Percentiles rank a stretch among this genome's conserved stretches.
Conservation (phyloP, 2,888 invertebrate species). For the Plagodis pulveraria region DNA sequence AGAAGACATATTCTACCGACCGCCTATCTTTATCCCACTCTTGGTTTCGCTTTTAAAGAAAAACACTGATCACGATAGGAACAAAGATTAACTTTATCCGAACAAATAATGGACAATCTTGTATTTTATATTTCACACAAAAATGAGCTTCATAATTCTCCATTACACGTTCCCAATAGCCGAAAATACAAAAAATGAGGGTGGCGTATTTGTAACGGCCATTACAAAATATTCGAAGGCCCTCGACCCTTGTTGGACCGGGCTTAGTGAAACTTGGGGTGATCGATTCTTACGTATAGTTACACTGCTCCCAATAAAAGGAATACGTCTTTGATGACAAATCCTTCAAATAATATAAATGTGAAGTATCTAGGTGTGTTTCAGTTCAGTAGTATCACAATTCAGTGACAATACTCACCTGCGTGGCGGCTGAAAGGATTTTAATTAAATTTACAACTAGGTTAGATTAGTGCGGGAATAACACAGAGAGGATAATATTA, state of each 20-base stretch:
- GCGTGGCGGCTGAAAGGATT: too few relatives aligned
- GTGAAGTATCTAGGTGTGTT: too few relatives aligned
- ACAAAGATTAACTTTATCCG: slow-evolving; percentile 9
- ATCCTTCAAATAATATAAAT: too few relatives aligned
- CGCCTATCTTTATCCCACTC: too few relatives aligned
- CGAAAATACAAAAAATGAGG: slow-evolving; percentile 51
- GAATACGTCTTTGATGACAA: slow-evolving; percentile 12
- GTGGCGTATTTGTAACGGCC: slow-evolving; percentile 58
- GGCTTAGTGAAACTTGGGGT: slow-evolving; percentile 60
- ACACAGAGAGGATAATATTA: too few relatives aligned
- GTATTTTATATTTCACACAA: slow-evolving; percentile 36
- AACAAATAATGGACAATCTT: slow-evolving; percentile 18
- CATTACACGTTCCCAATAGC: slow-evolving; percentile 53
- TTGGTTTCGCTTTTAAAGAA: background rate
- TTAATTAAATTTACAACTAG: too few relatives aligned
- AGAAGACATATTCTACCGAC: background rate
- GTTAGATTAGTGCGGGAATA: too few relatives aligned
- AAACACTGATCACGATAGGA: slow-evolving; percentile 4
- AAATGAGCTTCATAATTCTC: slow-evolving; percentile 45
- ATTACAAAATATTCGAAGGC: slow-evolving; percentile 64
- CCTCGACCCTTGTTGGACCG: slow-evolving; percentile 62
- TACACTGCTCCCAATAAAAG: slow-evolving; percentile 47
- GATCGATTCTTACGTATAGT: slow-evolving; percentile 62
- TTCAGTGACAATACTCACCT: too few relatives aligned
- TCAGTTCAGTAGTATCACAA: too few relatives aligned